Base-by-base conservation (phyloP, 2,113 vertebrate genomes). In the Hyaena hyaena region DNA sequence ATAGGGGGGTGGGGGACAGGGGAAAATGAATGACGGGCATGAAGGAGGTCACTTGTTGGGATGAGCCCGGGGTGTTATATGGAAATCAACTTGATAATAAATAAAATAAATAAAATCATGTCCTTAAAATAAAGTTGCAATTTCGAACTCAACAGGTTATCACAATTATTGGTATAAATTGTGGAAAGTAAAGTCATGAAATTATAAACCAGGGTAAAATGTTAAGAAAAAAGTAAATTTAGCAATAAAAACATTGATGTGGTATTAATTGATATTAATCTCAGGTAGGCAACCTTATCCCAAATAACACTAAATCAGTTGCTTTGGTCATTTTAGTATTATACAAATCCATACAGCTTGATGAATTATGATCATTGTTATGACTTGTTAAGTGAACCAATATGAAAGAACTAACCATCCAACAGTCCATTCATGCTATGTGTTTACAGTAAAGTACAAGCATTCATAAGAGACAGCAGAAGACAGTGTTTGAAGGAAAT, bases 161-260 rank as follows among this genome's bases (percentile, higher is more conserved):
- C 73, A 76, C 26, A 16, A 16, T 31, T 48, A 76, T 90, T 83
- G 61, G 5, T 4, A 80, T 84, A 10, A 88, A 90, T 12, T 90
- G 28, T 85, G 43, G 16, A 82, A 71, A 87, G n/a, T 55, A 43
- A 79, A 74, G n/a, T 31, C n/a, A 55, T 83, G 15, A 63, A 94
- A 92, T 77, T 77, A 92, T 76, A 94, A 94, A 53, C 28, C 33
- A 71, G 11, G 0, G 8, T 86, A 45, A 92, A 94, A 95, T 71
- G 33, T 10, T 68, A 92, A 90, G 71, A 26, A 63, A 71, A 84
- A 68, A 55, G 31, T 88, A 66, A 90, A 58, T 83, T 90, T 61
- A 23, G 31, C 39, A 50, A 28, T 79, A 71, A 53, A 93, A 90
- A 68, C 15, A 24, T 76, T 61, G 24, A 2, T 58, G 43, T 55